A percentile compares a stretch with the other conserved stretches of the same genome.
Evolutionary conservation across 1,140 invertebrate genomes (phyloP).

Genomic region (Drosophila kurseongensis): DNA sequence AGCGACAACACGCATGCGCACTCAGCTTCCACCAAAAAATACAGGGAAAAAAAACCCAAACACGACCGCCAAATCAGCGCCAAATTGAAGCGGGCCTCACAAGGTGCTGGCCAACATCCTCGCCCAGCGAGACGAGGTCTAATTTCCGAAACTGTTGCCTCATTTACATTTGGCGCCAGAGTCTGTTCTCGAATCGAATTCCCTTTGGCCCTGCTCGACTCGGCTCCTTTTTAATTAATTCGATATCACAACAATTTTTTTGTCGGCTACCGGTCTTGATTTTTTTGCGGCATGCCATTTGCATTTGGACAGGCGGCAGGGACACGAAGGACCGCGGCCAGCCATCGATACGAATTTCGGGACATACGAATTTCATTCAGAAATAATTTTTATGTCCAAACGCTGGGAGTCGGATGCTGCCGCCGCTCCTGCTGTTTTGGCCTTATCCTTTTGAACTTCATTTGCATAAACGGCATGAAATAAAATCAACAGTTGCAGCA

Average conservation of each 20-base stretch:
- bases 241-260: conserved; percentile 80
- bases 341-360: conserved; percentile 75
- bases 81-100: conserved; percentile 78
- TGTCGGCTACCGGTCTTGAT: conserved; percentile 78
- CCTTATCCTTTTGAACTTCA: conserved; percentile 82
- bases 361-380: conserved; percentile 78
- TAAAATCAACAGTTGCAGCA: conserved; percentile 81
- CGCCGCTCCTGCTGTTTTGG: conserved; percentile 56
- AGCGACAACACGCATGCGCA: conserved; percentile 75
- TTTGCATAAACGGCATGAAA: conserved; percentile 83
- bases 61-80: conserved; percentile 79
- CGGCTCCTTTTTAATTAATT: conserved; percentile 77
- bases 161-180: conserved; percentile 79
- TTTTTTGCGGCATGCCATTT: conserved; percentile 72
- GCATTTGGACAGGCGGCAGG: conserved; percentile 60
- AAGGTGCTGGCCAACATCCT: conserved; percentile 62
- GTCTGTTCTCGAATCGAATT: conserved; percentile 30
- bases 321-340: conserved; percentile 9
- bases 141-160: conserved; percentile 75
- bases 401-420: conserved; percentile 46
- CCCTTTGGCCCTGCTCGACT: conserved; percentile 25
- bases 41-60: conserved; percentile 44
- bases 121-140: conserved; percentile 24
- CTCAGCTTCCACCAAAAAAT: conserved; percentile 37
- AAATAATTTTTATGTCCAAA: conserved; percentile 82